Percentiles rank a stretch among this genome's conserved stretches.
phyloP scores from a whole-genome alignment of 2,888 invertebrate genomes.

The Xanthorhoe designata region DNA sequence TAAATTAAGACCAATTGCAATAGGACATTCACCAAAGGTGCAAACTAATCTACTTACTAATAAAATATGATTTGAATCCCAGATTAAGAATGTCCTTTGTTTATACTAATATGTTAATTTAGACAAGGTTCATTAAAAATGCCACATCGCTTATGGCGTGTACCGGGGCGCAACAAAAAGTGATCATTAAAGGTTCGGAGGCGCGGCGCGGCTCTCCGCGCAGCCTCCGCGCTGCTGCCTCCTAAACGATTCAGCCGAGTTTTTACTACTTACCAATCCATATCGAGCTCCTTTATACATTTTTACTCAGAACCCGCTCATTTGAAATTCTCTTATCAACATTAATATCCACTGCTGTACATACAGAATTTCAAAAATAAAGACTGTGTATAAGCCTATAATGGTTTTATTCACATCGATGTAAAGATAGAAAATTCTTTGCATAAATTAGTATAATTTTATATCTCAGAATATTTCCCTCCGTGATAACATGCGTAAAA shows the following conservation, averaged over 20 bases:
- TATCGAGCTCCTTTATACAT: conserved; percentile 75
- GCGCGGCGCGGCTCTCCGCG: conserved; percentile 66
- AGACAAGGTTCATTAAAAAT: conserved; percentile 31
- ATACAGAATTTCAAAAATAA: conserved; percentile 41
- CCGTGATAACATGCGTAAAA: conserved; percentile 38
- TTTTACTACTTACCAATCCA: conserved; percentile 80
- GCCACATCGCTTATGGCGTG: conserved; percentile 54
- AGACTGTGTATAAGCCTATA: conserved; percentile 40
- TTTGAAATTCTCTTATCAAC: conserved; percentile 55
- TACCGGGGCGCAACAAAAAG: conserved; percentile 73
- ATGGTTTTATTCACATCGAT: conserved; percentile 44
- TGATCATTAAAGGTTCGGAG: conserved; percentile 82
- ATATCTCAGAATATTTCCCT: conserved; percentile 42
- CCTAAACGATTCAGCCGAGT: conserved; percentile 78
- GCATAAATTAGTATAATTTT: conserved; percentile 47
- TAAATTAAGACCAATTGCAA: too few species aligned
- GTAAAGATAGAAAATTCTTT: conserved; percentile 45
- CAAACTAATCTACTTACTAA: neutral
- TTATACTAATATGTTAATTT: conserved; percentile 29
- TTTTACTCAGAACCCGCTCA: conserved; percentile 66
- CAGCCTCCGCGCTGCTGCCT: conserved; percentile 64
- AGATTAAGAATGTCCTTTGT: neutral
- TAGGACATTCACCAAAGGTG: neutral
- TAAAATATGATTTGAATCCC: neutral
- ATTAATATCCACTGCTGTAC: conserved; percentile 36